Evolutionary conservation across 1,140 invertebrate genomes (phyloP).

Genomic region (Drosophila tsacasi): DNA sequence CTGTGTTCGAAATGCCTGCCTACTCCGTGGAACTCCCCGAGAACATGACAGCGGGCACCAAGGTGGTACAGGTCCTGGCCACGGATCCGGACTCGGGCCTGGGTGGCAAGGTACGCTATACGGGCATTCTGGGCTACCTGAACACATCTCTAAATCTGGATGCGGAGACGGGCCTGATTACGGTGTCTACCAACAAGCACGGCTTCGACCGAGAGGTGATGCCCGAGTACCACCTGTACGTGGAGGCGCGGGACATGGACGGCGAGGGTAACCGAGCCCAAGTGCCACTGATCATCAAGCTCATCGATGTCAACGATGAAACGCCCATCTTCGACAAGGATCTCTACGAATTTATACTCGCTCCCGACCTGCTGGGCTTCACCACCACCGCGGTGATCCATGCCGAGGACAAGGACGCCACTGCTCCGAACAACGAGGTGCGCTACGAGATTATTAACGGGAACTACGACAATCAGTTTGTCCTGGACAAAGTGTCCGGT

Average conservation of each 20-base stretch:
- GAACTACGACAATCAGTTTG: constrained; percentile 92
- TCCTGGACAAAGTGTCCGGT: constrained; percentile 91
- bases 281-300: constrained; percentile 90
- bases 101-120: constrained; percentile 91
- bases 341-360: constrained; percentile 93
- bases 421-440: constrained; percentile 94
- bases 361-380: constrained; percentile 90
- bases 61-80: constrained; percentile 90
- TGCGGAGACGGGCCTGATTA: constrained; percentile 91
- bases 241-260: constrained; percentile 94
- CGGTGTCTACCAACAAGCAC: constrained; percentile 90
- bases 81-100: constrained; percentile 91
- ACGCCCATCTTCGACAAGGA: constrained; percentile 92
- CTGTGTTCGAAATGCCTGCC: constrained; percentile 90
- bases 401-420: constrained; percentile 93
- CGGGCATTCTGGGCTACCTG: constrained; percentile 90
- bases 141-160: constrained; percentile 92
- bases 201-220: constrained; percentile 93
- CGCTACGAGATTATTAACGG: constrained; percentile 93
- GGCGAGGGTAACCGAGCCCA: constrained; percentile 91
- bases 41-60: constrained; percentile 91
- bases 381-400: constrained; percentile 90
- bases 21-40: constrained; percentile 92
- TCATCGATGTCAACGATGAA: constrained; percentile 95
- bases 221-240: constrained; percentile 90